Percentiles rank a stretch among this genome's conserved stretches.
Conservation (phyloP, 1,140 invertebrate genomes). For the Ips typographus region DNA sequence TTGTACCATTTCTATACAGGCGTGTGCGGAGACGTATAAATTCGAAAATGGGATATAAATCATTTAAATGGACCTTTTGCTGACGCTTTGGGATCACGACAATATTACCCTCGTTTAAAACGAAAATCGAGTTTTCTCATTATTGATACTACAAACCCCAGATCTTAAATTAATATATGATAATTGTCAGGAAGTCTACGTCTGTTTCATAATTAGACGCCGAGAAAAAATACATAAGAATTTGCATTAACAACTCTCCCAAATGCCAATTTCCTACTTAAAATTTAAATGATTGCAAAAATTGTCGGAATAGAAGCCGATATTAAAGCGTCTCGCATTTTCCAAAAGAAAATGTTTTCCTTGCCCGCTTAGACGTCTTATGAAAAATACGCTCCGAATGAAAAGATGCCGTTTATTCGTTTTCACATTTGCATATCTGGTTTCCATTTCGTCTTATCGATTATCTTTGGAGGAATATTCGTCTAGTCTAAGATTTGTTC, state of each 20-base stretch:
- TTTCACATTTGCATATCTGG: constrained; percentile 39
- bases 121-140: too few relatives aligned
- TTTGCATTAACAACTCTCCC: constrained; percentile 33
- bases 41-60: constrained; percentile 38
- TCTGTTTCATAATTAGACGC: constrained; percentile 28
- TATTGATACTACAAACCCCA: neutral
- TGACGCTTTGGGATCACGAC: neutral
- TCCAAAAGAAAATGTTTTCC: constrained; percentile 27
- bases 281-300: constrained; percentile 33
- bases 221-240: constrained; percentile 32
- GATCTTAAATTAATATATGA: constrained; percentile 29
- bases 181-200: constrained; percentile 28
- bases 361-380: constrained; percentile 24
- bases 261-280: constrained; percentile 32
- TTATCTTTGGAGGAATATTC: constrained; percentile 9
- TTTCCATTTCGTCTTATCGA: constrained; percentile 36
- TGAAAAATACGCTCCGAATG: constrained; percentile 38
- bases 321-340: constrained; percentile 27
- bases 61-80: constrained; percentile 39
- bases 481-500: neutral
- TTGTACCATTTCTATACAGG: constrained; percentile 38
- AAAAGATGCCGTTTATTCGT: constrained; percentile 36
- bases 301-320: constrained; percentile 23
- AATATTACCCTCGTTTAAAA: too few relatives aligned
- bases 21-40: constrained; percentile 37